phyloP scores from a whole-genome alignment of 1,140 invertebrate genomes.

The Zaprionus inermis region DNA sequence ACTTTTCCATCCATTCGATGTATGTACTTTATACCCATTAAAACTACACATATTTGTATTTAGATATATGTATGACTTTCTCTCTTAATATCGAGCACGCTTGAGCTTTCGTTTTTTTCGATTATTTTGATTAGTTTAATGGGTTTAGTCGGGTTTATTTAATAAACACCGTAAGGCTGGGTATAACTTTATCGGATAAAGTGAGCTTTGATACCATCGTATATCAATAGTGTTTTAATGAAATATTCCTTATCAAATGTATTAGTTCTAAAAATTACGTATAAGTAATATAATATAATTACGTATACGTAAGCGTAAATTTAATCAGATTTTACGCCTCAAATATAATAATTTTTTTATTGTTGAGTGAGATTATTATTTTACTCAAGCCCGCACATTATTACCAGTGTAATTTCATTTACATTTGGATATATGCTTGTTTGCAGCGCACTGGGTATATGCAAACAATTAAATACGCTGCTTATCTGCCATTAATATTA shows the following conservation, averaged over 20 bases:
- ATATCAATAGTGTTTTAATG: background rate
- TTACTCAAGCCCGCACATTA: background rate
- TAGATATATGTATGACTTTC: no score
- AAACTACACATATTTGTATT: no score
- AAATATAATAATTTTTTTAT: background rate
- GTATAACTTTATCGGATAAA: background rate
- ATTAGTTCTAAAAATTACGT: background rate
- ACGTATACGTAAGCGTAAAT: background rate
- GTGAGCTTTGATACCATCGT: background rate
- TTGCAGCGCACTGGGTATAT: background rate
- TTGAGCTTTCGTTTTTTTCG: background rate
- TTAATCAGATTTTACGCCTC: background rate
- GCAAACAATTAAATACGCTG: background rate
- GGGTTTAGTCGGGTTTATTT: background rate
- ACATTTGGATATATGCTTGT: background rate
- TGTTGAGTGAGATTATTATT: background rate
- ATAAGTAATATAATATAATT: background rate
- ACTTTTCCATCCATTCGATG: background rate
- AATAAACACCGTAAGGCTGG: background rate
- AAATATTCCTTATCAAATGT: background rate
- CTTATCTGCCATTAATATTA: constrained; percentile 14
- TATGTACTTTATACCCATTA: no score
- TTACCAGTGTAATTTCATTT: constrained; percentile 1
- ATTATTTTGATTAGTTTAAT: background rate
- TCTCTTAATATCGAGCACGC: no score